A percentile compares a stretch with the other conserved stretches of the same genome.
phyloP scores from a whole-genome alignment of 2,113 vertebrate genomes.

The Arenaria interpres region DNA sequence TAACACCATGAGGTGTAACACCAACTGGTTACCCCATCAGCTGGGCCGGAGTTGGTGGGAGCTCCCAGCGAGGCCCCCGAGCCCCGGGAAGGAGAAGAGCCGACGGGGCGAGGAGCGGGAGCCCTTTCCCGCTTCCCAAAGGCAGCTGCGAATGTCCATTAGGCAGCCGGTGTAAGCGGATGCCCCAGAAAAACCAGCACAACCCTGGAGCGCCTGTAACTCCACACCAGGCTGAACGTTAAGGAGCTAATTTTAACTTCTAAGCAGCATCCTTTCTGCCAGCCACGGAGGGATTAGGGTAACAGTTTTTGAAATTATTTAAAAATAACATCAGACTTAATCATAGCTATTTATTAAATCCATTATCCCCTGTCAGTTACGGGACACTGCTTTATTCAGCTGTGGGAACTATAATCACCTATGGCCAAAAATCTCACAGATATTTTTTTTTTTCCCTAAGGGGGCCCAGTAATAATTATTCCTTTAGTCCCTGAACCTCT shows the following conservation, averaged over 20 bases:
- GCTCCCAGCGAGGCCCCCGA: background rate
- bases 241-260: conserved; percentile 51
- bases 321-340: conserved; percentile 61
- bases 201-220: background rate
- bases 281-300: conserved; percentile 20
- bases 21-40: background rate
- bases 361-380: conserved; percentile 41
- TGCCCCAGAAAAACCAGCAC: background rate
- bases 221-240: conserved; percentile 11
- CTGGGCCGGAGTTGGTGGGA: background rate
- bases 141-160: background rate
- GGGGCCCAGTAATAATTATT: background rate
- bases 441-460: background rate
- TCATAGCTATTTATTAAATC: conserved; percentile 56
- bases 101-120: rapidly evolving
- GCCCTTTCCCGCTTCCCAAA: background rate
- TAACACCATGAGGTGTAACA: background rate
- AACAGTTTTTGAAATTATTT: conserved; percentile 43
- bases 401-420: background rate
- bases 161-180: background rate
- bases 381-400: conserved; percentile 14
- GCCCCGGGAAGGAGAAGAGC: background rate
- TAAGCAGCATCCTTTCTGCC: conserved; percentile 26
- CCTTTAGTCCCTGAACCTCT: background rate
- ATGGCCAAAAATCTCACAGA: background rate